Conservation (phyloP, 2,113 vertebrate genomes). For the Poeciliopsis turrubarensis region DNA sequence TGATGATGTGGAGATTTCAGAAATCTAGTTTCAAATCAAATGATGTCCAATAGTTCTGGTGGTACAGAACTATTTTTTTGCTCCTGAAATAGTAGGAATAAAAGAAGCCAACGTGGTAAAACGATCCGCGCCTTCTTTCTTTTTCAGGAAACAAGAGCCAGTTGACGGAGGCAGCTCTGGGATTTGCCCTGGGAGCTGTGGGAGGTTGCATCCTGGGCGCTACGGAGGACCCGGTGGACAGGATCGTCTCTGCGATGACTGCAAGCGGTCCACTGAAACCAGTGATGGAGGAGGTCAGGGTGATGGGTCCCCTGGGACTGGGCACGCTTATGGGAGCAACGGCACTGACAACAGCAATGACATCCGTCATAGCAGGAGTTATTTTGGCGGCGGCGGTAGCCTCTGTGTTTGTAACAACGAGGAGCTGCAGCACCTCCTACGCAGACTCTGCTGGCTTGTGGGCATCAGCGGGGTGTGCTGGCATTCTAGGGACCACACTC, state of each 20-base stretch:
- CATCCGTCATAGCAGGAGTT: slow-evolving; percentile 68
- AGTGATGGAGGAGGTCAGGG: slow-evolving; percentile 59
- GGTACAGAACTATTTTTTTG: too few species aligned
- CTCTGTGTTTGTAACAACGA: slow-evolving; percentile 47
- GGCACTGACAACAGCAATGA: slow-evolving; percentile 67
- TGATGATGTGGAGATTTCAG: too few species aligned
- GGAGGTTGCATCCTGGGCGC: slow-evolving; percentile 74
- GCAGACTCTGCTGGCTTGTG: slow-evolving; percentile 41
- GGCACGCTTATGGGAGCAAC: slow-evolving; percentile 72
- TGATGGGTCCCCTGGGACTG: slow-evolving; percentile 71
- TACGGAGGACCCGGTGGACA: slow-evolving; percentile 67
- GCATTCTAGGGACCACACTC: slow-evolving; percentile 51
- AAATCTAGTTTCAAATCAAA: too few species aligned
- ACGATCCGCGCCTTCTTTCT: background rate
- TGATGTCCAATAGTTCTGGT: too few species aligned
- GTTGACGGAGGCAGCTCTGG: slow-evolving; percentile 45
- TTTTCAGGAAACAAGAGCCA: slow-evolving; percentile 44
- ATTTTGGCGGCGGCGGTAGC: slow-evolving; percentile 55
- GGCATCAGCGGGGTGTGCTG: slow-evolving; percentile 55
- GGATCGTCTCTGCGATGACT: slow-evolving; percentile 49
- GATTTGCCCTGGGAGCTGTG: slow-evolving; percentile 71
- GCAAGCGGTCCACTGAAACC: slow-evolving; percentile 48
- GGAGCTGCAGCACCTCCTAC: slow-evolving; percentile 9
- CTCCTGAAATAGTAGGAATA: too few species aligned
- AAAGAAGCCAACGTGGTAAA: background rate